Conservation (phyloP, 2,888 invertebrate species). For the Pyrgus malvae region DNA sequence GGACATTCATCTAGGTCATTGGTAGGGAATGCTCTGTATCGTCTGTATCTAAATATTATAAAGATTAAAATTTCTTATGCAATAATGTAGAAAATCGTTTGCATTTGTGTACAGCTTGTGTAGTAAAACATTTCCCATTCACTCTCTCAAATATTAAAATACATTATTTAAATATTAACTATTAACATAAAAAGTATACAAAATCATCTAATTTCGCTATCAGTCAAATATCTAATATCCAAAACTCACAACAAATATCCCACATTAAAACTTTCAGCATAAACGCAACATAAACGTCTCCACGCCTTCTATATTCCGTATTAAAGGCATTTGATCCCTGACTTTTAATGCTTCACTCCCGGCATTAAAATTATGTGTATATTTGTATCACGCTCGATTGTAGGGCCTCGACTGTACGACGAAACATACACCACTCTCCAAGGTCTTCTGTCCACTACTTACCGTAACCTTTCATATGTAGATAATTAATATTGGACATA, state of each 20-base stretch:
- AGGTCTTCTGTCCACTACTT: constrained; percentile 62
- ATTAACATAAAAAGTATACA: too few species aligned
- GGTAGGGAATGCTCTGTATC: too few species aligned
- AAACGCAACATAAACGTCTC: constrained; percentile 33
- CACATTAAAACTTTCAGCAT: not conserved
- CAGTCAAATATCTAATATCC: not conserved
- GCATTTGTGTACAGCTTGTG: too few species aligned
- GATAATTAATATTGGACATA: not conserved
- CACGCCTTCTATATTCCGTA: constrained; percentile 47
- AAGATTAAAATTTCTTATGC: too few species aligned
- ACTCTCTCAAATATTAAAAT: too few species aligned
- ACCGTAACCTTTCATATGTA: constrained; percentile 13
- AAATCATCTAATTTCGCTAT: not conserved
- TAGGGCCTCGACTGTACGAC: constrained; percentile 69
- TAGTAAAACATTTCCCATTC: too few species aligned
- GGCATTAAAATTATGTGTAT: constrained; percentile 82
- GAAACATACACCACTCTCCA: constrained; percentile 67
- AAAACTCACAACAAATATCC: not conserved
- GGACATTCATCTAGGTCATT: too few species aligned
- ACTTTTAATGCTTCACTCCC: constrained; percentile 82
- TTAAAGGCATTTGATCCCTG: constrained; percentile 82
- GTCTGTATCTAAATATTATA: too few species aligned
- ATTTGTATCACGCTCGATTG: constrained; percentile 81
- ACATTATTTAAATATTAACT: too few species aligned
- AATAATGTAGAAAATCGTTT: too few species aligned